A percentile compares a stretch with the other conserved stretches of the same genome.
These are phyloP conservation scores for Astreopora myriophthalma DNA, from an alignment of 64 coral and sea anemone genomes.

Conservation along the genomic window DNA sequence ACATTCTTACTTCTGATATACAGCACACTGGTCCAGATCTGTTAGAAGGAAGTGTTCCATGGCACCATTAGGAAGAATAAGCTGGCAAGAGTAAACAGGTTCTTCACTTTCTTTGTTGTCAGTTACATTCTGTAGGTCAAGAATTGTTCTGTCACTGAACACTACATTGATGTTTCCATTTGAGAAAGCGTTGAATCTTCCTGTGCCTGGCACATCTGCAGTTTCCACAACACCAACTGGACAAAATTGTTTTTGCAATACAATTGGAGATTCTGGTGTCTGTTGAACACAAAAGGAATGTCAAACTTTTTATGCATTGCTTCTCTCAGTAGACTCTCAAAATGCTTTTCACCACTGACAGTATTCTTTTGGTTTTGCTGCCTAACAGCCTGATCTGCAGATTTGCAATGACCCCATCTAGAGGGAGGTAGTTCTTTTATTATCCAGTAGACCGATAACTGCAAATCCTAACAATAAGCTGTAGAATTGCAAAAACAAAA, in stretches of 20 bases:
- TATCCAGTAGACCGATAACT: too few species aligned
- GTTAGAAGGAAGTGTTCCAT: neutral
- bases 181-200: constrained; percentile 60
- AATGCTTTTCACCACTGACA: too few species aligned
- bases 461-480: too few species aligned
- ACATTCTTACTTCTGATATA: neutral
- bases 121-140: constrained; percentile 30
- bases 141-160: constrained; percentile 64
- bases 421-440: too few species aligned
- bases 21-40: constrained; percentile 1
- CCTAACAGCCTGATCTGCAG: too few species aligned
- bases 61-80: constrained; percentile 45
- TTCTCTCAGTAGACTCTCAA: too few species aligned
- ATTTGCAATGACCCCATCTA: too few species aligned
- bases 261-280: neutral
- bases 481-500: too few species aligned
- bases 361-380: too few species aligned
- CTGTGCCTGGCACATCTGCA: constrained; percentile 31
- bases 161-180: constrained; percentile 53
- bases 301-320: neutral
- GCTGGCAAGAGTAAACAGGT: constrained; percentile 10
- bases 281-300: neutral
- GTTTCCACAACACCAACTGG: constrained; percentile 3
- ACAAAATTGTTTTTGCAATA: neutral
- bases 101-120: neutral